phyloP scores from a whole-genome alignment of 2,888 invertebrate genomes.

The Desoria tigrina region DNA sequence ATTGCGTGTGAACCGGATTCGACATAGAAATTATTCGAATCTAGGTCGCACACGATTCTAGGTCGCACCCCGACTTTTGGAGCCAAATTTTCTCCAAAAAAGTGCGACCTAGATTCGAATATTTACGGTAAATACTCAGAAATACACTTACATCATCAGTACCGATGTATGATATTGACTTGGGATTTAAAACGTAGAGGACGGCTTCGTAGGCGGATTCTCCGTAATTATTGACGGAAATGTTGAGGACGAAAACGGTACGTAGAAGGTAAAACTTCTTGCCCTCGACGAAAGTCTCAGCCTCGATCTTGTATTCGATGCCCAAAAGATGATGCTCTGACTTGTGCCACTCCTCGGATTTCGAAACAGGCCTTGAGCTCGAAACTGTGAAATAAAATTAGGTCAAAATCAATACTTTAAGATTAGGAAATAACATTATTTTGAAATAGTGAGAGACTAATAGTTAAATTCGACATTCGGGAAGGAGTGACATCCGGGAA shows the following conservation, averaged over 20 bases:
- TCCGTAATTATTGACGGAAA: constrained; percentile 73
- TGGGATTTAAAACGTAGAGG: constrained; percentile 76
- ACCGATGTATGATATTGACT: constrained; percentile 76
- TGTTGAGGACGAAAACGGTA: constrained; percentile 73
- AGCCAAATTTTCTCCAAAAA: too few species aligned
- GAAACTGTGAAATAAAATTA: constrained; percentile 61
- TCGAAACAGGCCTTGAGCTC: constrained; percentile 81
- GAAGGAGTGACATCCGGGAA: constrained; percentile 70
- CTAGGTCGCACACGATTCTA: too few species aligned
- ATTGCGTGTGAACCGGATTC: too few species aligned
- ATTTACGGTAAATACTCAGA: neutral
- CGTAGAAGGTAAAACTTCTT: constrained; percentile 78
- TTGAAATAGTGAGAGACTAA: neutral
- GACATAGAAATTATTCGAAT: too few species aligned
- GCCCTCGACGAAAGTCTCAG: constrained; percentile 73
- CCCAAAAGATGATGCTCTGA: constrained; percentile 56
- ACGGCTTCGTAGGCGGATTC: constrained; percentile 90
- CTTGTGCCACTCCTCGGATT: constrained; percentile 56
- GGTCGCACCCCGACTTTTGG: too few species aligned
- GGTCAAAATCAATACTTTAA: constrained; percentile 2
- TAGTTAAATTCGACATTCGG: constrained; percentile 61
- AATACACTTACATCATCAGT: constrained; percentile 64
- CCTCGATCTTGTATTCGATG: constrained; percentile 76
- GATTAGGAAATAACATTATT: too few species aligned
- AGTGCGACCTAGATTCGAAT: too few species aligned